Percentiles rank a stretch among this genome's conserved stretches.
Evolutionary conservation across 2,888 invertebrate species (phyloP).

Genomic region (Nasonia oneida): DNA sequence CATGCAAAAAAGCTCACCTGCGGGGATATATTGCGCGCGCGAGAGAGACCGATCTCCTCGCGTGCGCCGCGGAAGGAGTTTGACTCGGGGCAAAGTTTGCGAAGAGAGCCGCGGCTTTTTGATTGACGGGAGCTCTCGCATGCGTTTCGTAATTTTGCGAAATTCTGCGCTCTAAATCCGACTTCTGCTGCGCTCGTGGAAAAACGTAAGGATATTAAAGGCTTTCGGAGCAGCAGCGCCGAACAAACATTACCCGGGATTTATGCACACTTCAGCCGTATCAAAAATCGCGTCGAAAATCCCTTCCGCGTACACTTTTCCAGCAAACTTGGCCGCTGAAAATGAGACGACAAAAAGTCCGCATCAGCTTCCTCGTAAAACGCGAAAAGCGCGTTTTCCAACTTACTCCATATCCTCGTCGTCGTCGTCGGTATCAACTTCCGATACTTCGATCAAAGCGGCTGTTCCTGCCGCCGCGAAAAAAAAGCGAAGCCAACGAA

Average conservation of each 20-base stretch:
- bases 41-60: neutral
- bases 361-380: neutral
- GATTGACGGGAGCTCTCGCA: neutral
- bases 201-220: neutral
- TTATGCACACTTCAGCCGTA: neutral
- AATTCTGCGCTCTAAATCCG: neutral
- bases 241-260: neutral
- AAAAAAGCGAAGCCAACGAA: neutral
- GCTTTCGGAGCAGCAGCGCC: neutral
- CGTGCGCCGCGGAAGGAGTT: neutral
- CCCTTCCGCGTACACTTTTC: neutral
- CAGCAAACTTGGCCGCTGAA: neutral
- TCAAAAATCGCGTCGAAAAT: neutral
- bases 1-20: slow-evolving; percentile 39
- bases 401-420: neutral
- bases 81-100: slow-evolving; percentile 2
- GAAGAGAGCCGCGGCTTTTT: neutral
- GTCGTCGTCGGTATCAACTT: neutral
- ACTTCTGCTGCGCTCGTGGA: too few relatives aligned
- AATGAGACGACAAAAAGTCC: neutral
- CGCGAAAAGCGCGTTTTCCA: neutral
- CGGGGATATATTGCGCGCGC: slow-evolving; percentile 13
- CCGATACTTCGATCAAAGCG: neutral
- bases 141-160: neutral
- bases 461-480: neutral